Conservation (phyloP, 2,113 vertebrate genomes). For the Trogon surrucura region DNA sequence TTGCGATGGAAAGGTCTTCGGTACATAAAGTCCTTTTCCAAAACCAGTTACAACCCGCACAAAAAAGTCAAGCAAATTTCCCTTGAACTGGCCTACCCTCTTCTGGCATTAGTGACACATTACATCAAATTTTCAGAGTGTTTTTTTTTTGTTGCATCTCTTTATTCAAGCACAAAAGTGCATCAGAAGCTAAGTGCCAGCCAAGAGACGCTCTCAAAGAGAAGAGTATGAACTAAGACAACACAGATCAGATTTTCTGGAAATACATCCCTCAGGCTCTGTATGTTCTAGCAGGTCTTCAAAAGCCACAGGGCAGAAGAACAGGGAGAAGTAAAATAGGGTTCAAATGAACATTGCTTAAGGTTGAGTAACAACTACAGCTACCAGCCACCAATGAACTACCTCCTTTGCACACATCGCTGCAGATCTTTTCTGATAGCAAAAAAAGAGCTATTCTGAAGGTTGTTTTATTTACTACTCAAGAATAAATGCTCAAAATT, state of each 20-base stretch:
- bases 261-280: not conserved
- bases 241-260: not conserved
- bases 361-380: not conserved
- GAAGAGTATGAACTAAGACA: not conserved
- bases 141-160: not conserved
- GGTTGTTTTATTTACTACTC: not conserved
- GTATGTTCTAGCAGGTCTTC: not conserved
- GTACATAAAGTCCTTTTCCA: not conserved
- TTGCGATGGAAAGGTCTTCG: not conserved
- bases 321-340: not conserved
- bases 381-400: not conserved
- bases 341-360: not conserved
- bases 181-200: not conserved
- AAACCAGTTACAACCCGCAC: not conserved
- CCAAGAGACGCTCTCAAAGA: not conserved
- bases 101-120: conserved; percentile 71
- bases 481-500: not conserved
- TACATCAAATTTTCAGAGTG: conserved; percentile 43
- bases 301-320: not conserved
- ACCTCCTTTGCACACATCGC: not conserved
- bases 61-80: conserved; percentile 42
- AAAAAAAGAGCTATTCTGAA: not conserved
- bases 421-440: not conserved
- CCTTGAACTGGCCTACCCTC: conserved; percentile 69
- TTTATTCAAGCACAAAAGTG: not conserved